Evolutionary conservation across 1,140 invertebrate species (phyloP).

Genomic region (Scaptodrosophila lebanonensis): DNA sequence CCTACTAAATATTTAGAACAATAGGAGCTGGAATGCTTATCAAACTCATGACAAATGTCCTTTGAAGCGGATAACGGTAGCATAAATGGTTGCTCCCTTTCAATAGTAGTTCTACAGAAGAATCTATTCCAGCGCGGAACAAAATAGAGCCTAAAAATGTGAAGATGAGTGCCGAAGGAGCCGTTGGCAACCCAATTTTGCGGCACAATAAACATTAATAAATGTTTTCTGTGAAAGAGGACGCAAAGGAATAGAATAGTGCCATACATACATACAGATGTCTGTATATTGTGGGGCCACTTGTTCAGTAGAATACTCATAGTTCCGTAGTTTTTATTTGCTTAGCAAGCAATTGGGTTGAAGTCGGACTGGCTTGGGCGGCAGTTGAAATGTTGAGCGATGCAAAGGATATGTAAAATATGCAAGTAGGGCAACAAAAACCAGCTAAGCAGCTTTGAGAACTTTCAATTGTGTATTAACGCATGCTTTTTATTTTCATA

Average conservation of each 20-base stretch:
- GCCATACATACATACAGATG: neutral
- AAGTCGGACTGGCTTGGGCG: too few relatives aligned
- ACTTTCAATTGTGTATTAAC: too few relatives aligned
- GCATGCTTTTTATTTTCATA: too few relatives aligned
- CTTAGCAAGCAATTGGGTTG: slow-evolving; percentile 3
- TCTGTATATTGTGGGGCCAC: too few relatives aligned
- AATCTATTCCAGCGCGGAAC: too few relatives aligned
- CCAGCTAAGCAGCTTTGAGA: too few relatives aligned
- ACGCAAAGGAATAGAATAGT: neutral
- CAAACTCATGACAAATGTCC: slow-evolving; percentile 5
- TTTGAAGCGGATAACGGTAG: neutral
- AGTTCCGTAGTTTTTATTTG: slow-evolving; percentile 21
- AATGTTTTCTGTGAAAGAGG: slow-evolving; percentile 8
- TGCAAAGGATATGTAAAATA: neutral
- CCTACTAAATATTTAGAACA: too few relatives aligned
- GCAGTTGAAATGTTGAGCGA: too few relatives aligned
- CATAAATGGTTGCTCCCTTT: too few relatives aligned
- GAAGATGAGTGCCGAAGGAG: too few relatives aligned
- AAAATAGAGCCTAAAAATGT: too few relatives aligned
- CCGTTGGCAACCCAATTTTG: slow-evolving; percentile 29
- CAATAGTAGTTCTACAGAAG: too few relatives aligned
- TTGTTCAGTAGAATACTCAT: slow-evolving; percentile 3
- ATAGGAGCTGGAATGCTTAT: neutral
- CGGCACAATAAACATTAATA: slow-evolving; percentile 41
- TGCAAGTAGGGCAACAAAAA: neutral